Base-by-base conservation (phyloP, 2,797 vertebrate genomes). In the Alfaro cultratus region DNA sequence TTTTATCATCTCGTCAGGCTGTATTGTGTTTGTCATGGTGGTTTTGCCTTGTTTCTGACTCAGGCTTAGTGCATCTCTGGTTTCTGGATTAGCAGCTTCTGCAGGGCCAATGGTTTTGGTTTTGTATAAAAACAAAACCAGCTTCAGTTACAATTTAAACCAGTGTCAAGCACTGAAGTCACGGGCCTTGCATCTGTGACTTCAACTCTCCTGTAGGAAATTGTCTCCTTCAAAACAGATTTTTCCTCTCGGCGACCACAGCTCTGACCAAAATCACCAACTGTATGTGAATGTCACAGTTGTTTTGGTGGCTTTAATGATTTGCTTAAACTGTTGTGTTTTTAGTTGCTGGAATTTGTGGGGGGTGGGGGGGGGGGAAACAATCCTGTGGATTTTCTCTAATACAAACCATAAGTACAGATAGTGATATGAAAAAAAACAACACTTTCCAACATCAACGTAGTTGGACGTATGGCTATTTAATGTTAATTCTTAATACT, bases 121-220 rank as follows among this genome's bases (percentile, higher is more conserved):
- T 41, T 39, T n/a, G 39, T 62, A 16, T 31, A 31, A 71, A 71
- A 71, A 71, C 68, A 71, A 71, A 45, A 71, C 41, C 23, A 71
- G 68, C 39, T 45, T 71, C 41, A 71, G 12, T 71, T 71, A 12
- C 26, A 45, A 43, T n/a, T 71, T 71, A 71, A 67, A 79, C 31
- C 13, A 62, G 41, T 79, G 23, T 73, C 53, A n/a, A 55, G 21
- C 36, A 21, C 6, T 47, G 34, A 62, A 62, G 31, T 73, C 36
- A 73, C 0, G 29, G 36, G n/a, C 23, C 31, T 43, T 51, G 43
- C 15, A 31, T 49, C 43, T 72, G 18, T 43, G 7, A 45, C 16
- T 39, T 57, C 29, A 64, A 41, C 4, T 73, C 53, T 51, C 36
- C 26, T 26, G 15, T 15, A 46, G 23, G 70, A 68, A 67, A 55